A percentile compares a stretch with the other conserved stretches of the same genome.
Evolutionary conservation across 1,140 invertebrate species (phyloP).

Genomic region (Asobara japonica): DNA sequence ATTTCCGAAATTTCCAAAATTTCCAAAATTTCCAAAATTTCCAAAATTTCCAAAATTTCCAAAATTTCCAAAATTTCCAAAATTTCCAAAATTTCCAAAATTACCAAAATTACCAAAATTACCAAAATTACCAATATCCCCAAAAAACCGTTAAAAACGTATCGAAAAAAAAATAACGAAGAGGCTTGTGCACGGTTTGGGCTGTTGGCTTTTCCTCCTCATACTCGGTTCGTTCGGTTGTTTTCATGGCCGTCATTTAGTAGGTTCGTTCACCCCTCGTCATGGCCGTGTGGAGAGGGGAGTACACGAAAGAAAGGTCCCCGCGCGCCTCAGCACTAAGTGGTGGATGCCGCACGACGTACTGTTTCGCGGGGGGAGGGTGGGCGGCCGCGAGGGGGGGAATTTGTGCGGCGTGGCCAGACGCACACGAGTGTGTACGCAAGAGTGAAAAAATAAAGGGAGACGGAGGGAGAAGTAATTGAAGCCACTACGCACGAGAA

Average conservation of each 20-base stretch:
- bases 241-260: conserved; percentile 69
- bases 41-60: too few relatives aligned
- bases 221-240: conserved; percentile 61
- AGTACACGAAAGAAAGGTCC: conserved; percentile 27
- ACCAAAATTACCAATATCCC: too few relatives aligned
- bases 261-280: conserved; percentile 67
- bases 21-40: too few relatives aligned
- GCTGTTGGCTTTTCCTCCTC: conserved; percentile 53
- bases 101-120: too few relatives aligned
- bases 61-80: too few relatives aligned
- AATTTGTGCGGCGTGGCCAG: conserved; percentile 49
- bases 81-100: too few relatives aligned
- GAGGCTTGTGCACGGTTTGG: conserved; percentile 37
- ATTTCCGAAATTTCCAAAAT: too few relatives aligned
- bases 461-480: not conserved
- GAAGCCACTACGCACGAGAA: not conserved
- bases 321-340: conserved; percentile 11
- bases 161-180: conserved; percentile 9
- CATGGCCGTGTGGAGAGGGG: conserved; percentile 45
- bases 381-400: conserved; percentile 16
- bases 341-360: conserved; percentile 13
- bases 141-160: too few relatives aligned
- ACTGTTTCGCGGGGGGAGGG: conserved; percentile 35
- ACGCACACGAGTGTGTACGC: conserved; percentile 37
- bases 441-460: conserved; percentile 24